Base-by-base conservation (phyloP, 2,888 invertebrate genomes). In the Eupithecia pulchellata region DNA sequence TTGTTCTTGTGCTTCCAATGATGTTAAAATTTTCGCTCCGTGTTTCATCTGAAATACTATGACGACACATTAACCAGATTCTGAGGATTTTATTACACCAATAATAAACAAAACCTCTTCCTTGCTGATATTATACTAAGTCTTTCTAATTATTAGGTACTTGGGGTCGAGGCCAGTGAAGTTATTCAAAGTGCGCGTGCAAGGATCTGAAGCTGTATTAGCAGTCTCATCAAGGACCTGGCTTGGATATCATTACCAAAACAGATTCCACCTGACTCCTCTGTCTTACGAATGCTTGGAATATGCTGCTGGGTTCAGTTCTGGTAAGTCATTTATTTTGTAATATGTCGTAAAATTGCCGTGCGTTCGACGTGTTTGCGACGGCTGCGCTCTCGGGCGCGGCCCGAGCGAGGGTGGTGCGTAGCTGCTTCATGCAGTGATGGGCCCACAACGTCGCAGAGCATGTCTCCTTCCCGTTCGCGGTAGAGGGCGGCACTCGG, bases 231-330 rank as follows among this genome's bases (percentile, higher is more conserved):
- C 99, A 78, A 95, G 99, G 78, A 98, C 99, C 0, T 99, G 99
- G 99, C 95, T 99, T 30, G 99, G 99, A 84, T 99, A 99, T 87
- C 98, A 98, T 84, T 99, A 99, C 89, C 99, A 99, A 90, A 99
- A 98, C 91, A 95, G 98, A 66, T 98, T 98, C 84, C 99, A 99
- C 89, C 94, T 99, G 62, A 99, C 99, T 0, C 99, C 99, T 0
- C 91, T 99, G 0, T 99, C 99, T 0, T 99, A 99, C 86, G 99
- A 99, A 89, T 97, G 98, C 69, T 92, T 99, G 70, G 99, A 99
- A 87, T 99, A 98, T 91, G 99, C 99, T 0, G 98, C 99, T 1
- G 99, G 99, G 4, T 99, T 99, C 89, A 96, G 96, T 87, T 97
- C 97, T 78, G 95, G 95, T 91, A 82, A 79, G 77, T 74, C 11